Percentiles rank a stretch among this genome's conserved stretches.
These are phyloP conservation scores for Argyresthia albistria DNA, from an alignment of 2,888 invertebrate genomes.

Conservation along the genomic window DNA sequence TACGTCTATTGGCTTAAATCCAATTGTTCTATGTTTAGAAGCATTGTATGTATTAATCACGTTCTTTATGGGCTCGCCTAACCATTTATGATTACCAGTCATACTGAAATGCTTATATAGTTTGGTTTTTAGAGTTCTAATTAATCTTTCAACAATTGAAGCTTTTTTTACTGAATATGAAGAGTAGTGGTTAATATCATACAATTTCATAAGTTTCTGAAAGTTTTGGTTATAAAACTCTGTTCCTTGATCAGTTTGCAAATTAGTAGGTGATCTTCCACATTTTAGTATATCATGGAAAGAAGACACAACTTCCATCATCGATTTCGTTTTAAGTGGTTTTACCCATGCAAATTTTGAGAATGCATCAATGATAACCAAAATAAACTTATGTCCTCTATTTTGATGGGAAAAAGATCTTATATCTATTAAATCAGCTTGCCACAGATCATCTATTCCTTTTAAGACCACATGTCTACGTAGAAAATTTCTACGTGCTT, in stretches of 20 bases:
- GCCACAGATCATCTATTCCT: conserved; percentile 40
- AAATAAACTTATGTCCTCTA: conserved; percentile 10
- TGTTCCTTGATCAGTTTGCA: conserved; percentile 15
- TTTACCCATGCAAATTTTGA: conserved; percentile 36
- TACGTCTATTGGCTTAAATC: not conserved
- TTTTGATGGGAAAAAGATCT: conserved; percentile 12
- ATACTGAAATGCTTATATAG: conserved; percentile 8
- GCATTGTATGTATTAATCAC: not conserved
- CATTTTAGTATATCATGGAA: conserved; percentile 1
- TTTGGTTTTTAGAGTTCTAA: conserved; percentile 10
- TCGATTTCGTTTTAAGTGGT: conserved; percentile 21
- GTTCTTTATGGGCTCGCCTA: not conserved
- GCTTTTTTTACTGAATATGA: conserved; percentile 1
- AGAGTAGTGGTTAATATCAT: conserved; percentile 2
- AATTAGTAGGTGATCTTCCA: conserved; percentile 6
- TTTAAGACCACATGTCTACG: conserved; percentile 26
- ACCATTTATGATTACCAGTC: conserved; percentile 8
- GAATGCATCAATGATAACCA: conserved; percentile 32
- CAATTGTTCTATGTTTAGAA: not conserved
- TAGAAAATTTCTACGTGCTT: conserved; percentile 30
- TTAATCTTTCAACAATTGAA: conserved; percentile 12
- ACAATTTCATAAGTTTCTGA: not conserved
- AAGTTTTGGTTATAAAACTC: conserved; percentile 9
- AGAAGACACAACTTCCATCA: conserved; percentile 1
- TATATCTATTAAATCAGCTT: conserved; percentile 35